Conservation (phyloP, 2,797 vertebrate genomes). For the Anableps anableps region DNA sequence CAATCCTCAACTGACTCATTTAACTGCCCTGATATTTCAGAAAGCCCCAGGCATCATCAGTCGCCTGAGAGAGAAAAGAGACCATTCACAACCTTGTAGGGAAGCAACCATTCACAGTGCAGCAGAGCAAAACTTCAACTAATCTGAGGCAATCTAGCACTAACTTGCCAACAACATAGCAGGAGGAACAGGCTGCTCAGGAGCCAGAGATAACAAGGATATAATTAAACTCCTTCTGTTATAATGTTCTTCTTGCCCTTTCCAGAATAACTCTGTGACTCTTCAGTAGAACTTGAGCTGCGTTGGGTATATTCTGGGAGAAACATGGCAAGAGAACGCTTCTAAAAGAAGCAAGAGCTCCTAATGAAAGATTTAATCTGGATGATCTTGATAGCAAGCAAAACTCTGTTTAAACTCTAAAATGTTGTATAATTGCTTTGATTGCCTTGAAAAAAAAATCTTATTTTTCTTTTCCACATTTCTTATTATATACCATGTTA, state of each 20-base stretch:
- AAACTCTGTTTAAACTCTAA: background rate
- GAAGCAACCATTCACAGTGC: background rate
- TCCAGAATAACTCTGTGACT: background rate
- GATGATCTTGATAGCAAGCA: background rate
- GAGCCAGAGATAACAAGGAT: background rate
- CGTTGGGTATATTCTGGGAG: background rate
- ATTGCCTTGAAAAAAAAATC: background rate
- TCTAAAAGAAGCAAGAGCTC: background rate
- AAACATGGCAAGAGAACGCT: background rate
- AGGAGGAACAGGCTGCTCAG: background rate
- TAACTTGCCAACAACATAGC: background rate
- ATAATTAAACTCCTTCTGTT: conserved; percentile 13
- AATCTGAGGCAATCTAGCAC: background rate
- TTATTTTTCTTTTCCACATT: background rate
- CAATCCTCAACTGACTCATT: background rate
- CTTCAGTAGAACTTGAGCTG: background rate
- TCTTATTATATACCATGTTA: background rate
- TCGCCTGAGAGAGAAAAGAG: background rate
- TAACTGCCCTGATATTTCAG: background rate
- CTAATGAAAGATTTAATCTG: background rate
- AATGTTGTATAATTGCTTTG: background rate
- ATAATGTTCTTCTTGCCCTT: background rate
- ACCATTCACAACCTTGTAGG: background rate
- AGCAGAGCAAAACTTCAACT: background rate
- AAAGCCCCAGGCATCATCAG: background rate